Evolutionary conservation across 2,888 invertebrate genomes (phyloP).

Genomic region (Andrena chrysosceles): DNA sequence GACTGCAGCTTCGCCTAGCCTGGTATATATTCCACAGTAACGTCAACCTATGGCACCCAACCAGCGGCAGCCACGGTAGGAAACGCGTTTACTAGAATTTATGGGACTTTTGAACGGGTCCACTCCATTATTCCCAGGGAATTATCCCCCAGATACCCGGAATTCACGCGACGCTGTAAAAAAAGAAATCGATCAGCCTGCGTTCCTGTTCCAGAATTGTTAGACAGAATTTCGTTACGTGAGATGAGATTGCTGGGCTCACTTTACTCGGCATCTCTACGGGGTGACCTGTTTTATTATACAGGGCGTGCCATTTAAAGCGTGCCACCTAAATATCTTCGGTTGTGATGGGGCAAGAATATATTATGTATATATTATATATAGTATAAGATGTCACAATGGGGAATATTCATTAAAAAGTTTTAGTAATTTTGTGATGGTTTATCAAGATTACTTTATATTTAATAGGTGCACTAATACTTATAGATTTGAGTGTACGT

Average conservation of each 20-base stretch:
- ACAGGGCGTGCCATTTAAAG: background rate
- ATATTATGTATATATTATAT: too few species aligned
- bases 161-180: conserved; percentile 25
- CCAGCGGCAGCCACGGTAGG: conserved; percentile 31
- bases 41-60: conserved; percentile 51
- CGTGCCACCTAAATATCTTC: too few species aligned
- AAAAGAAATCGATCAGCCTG: background rate
- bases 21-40: conserved; percentile 40
- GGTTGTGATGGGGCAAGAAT: too few species aligned
- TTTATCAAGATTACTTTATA: too few species aligned
- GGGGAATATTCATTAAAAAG: too few species aligned
- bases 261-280: conserved; percentile 10
- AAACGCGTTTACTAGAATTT: conserved; percentile 75
- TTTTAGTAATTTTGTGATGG: too few species aligned
- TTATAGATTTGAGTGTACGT: too few species aligned
- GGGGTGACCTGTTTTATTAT: background rate
- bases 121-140: conserved; percentile 79
- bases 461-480: too few species aligned
- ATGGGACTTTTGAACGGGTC: conserved; percentile 80
- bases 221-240: conserved; percentile 22
- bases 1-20: background rate
- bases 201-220: conserved; percentile 20
- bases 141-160: conserved; percentile 74
- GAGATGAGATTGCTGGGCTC: conserved; percentile 8
- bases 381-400: too few species aligned